Evolutionary conservation across 1,140 invertebrate genomes (phyloP).

Genomic region (Dolichoris vasculosae): DNA sequence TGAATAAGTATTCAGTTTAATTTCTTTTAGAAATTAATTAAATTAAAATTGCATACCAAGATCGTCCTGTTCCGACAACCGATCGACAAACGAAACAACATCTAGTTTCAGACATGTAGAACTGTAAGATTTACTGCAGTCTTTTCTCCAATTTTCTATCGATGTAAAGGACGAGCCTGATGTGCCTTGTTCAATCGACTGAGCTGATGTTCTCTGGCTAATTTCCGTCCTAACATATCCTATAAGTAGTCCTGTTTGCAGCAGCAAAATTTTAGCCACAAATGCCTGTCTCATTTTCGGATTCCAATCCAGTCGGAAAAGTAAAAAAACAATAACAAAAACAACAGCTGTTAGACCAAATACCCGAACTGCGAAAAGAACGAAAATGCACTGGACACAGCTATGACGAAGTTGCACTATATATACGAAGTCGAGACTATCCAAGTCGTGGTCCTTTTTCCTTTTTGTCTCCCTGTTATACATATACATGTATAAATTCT

Average conservation of each 20-base stretch:
- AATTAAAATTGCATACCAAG: slow-evolving; percentile 65
- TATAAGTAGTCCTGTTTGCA: slow-evolving; percentile 49
- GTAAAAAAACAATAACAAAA: neutral
- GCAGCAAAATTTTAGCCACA: slow-evolving; percentile 27
- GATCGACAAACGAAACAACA: slow-evolving; percentile 85
- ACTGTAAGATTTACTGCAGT: slow-evolving; percentile 83
- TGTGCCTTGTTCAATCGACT: slow-evolving; percentile 63
- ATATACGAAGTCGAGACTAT: slow-evolving; percentile 66
- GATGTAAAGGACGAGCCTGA: neutral
- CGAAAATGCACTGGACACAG: slow-evolving; percentile 65
- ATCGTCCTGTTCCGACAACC: slow-evolving; percentile 79
- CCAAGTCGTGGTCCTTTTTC: slow-evolving; percentile 65
- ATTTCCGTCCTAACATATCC: slow-evolving; percentile 62
- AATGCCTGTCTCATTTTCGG: slow-evolving; percentile 8
- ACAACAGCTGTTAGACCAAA: neutral
- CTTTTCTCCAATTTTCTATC: slow-evolving; percentile 71
- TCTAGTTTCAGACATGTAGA: slow-evolving; percentile 86
- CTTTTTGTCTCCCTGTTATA: slow-evolving; percentile 67
- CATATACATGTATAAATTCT: neutral
- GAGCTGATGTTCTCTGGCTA: slow-evolving; percentile 61
- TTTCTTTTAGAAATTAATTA: neutral
- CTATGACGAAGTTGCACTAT: slow-evolving; percentile 69
- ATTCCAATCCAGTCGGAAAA: neutral
- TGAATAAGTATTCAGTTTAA: no score
- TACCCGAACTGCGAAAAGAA: slow-evolving; percentile 25